phyloP scores from a whole-genome alignment of 2,113 vertebrate genomes.

The Lutjanus erythropterus region DNA sequence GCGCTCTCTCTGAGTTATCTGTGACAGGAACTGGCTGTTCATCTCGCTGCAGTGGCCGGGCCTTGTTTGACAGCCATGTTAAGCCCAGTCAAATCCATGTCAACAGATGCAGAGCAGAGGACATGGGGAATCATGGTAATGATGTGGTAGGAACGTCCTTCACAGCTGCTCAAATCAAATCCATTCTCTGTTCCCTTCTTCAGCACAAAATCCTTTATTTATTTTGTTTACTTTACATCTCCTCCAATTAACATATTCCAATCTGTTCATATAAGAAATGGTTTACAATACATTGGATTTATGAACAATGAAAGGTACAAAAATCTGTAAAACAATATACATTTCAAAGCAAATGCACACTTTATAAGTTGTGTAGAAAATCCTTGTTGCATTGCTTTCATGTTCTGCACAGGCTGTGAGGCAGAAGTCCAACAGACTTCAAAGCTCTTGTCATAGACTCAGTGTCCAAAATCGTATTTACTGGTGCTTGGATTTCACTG shows the following conservation, averaged over 20 bases:
- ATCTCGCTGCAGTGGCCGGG: slow-evolving; percentile 47
- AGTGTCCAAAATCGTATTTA: slow-evolving; percentile 49
- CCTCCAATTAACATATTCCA: neutral
- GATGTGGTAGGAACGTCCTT: slow-evolving; percentile 25
- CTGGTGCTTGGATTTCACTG: slow-evolving; percentile 79
- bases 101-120: slow-evolving; percentile 50
- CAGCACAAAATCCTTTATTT: slow-evolving; percentile 31
- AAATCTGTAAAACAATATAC: slow-evolving; percentile 13
- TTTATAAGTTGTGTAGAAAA: slow-evolving; percentile 15
- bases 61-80: slow-evolving; percentile 52
- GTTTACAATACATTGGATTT: slow-evolving; percentile 19
- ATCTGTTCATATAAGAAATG: neutral
- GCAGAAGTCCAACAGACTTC: slow-evolving; percentile 35
- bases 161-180: slow-evolving; percentile 41
- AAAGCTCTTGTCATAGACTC: neutral
- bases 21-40: slow-evolving; percentile 70
- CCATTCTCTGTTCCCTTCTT: neutral
- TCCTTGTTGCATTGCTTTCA: slow-evolving; percentile 20
- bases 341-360: slow-evolving; percentile 41
- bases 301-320: slow-evolving; percentile 11
- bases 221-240: neutral
- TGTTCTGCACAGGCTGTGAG: slow-evolving; percentile 5
- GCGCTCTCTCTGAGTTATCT: slow-evolving; percentile 63
- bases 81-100: slow-evolving; percentile 54
- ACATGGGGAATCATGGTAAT: slow-evolving; percentile 26